Percentiles rank a stretch among this genome's conserved stretches.
phyloP scores from a whole-genome alignment of 2,113 vertebrate species.

The Malurus alboscapulatus region DNA sequence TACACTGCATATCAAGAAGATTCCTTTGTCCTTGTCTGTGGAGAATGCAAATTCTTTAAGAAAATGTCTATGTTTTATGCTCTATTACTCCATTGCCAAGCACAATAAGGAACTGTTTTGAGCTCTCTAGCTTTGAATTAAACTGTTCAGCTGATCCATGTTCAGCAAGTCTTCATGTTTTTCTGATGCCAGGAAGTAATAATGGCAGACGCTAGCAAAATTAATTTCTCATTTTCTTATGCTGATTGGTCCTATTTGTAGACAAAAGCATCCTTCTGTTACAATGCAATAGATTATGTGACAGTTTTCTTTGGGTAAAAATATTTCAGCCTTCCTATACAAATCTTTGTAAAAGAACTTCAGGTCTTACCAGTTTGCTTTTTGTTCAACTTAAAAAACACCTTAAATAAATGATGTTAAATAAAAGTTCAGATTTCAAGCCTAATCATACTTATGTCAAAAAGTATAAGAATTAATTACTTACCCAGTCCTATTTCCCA shows the following conservation, averaged over 20 bases:
- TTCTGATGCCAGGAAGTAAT: slow-evolving; percentile 2
- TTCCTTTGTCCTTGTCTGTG: background rate
- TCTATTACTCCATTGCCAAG: background rate
- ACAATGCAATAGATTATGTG: background rate
- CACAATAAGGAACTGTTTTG: slow-evolving; percentile 37
- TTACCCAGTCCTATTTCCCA: background rate
- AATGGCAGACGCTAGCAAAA: background rate
- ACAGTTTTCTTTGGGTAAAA: background rate
- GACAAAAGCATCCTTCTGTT: background rate
- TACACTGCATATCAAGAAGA: background rate
- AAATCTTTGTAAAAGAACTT: background rate
- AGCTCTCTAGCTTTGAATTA: slow-evolving; percentile 32
- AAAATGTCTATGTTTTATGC: background rate
- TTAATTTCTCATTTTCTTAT: slow-evolving; percentile 9
- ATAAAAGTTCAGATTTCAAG: background rate
- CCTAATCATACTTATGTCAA: background rate
- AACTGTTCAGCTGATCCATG: slow-evolving; percentile 1
- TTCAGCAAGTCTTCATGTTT: background rate
- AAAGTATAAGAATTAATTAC: background rate
- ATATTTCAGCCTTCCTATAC: background rate
- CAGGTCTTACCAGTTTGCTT: background rate
- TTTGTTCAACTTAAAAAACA: background rate
- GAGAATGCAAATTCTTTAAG: background rate
- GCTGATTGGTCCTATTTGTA: background rate
- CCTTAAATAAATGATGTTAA: background rate